Base-by-base conservation (phyloP, 2,113 vertebrate species). In the Columba livia region DNA sequence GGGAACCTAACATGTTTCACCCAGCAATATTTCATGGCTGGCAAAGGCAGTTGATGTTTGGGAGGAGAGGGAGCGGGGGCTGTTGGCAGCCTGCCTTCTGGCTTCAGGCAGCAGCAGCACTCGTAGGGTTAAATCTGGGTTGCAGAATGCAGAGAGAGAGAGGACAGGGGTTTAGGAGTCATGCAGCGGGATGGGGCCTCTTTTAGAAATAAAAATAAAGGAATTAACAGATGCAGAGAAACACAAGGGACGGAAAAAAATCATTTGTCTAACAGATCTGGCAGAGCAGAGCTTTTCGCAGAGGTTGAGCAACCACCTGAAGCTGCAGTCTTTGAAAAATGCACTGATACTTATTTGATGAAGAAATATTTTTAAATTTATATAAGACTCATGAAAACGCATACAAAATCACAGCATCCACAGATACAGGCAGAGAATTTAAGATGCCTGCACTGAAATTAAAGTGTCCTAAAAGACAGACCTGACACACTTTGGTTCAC, bases 181-280 rank as follows among this genome's bases (percentile, higher is more conserved):
- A 51, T 73, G n/a, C 56, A 78, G 48, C 48, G 48, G 66, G 26
- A 80, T 47, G 44, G 77, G 69, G 71, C 15, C 32, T 50, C n/a
- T 80, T 88, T 93, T 82, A 69, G 57, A 92, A 90, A 92, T 70
- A 82, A 82, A 92, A 96, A 65, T 73, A 80, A 83, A 85, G 47
- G 79, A 93, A 60, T 70, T 88, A 91, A 72, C 42, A 93, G 85
- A 83, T 57, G 44, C 65, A 81, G 48, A 87, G 69, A 79, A 91
- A 72, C 70, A 77, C 67, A 60, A 80, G 50, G 60, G 67, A 74
- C 47, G 38, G 38, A 66, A 32, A 87, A 73, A 94, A 83, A 38
- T 48, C 5, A 2, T 81, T 87, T 85, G 47, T 56, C 61, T 95
- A 80, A 64, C 23, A 58, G 47, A 72, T 47, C 25, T 66, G 64